Conservation (phyloP, 2,113 vertebrate species). For the Lanius collurio region DNA sequence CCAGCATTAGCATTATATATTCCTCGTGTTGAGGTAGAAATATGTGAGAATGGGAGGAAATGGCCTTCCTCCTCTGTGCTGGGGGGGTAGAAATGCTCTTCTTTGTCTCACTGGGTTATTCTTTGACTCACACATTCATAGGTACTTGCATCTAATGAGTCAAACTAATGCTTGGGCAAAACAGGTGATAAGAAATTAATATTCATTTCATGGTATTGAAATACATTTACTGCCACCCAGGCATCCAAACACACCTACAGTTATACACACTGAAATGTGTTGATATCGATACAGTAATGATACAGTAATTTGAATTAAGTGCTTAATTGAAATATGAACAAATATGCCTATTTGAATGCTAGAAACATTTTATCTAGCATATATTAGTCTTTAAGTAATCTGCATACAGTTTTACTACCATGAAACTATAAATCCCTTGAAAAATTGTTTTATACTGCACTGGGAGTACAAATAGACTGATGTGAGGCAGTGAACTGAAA, state of each 20-base stretch:
- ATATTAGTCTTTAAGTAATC: background rate
- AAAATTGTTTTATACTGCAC: background rate
- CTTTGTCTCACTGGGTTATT: background rate
- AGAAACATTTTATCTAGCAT: background rate
- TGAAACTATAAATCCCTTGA: background rate
- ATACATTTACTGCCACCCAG: background rate
- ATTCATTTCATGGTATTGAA: background rate
- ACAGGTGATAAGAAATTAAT: background rate
- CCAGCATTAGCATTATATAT: fast-evolving
- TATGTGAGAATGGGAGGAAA: fast-evolving
- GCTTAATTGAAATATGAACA: background rate
- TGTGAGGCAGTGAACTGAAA: background rate
- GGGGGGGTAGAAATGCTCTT: background rate
- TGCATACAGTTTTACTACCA: background rate
- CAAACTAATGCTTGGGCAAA: background rate
- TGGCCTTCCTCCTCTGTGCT: background rate
- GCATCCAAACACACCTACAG: background rate
- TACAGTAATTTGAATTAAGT: background rate
- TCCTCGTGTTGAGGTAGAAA: background rate
- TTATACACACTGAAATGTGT: background rate
- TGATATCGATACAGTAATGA: background rate
- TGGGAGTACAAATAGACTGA: background rate
- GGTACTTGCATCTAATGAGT: background rate
- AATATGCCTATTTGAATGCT: background rate
- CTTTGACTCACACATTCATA: background rate